Conservation (phyloP, 2,888 invertebrate species). For the Atherix ibis region DNA sequence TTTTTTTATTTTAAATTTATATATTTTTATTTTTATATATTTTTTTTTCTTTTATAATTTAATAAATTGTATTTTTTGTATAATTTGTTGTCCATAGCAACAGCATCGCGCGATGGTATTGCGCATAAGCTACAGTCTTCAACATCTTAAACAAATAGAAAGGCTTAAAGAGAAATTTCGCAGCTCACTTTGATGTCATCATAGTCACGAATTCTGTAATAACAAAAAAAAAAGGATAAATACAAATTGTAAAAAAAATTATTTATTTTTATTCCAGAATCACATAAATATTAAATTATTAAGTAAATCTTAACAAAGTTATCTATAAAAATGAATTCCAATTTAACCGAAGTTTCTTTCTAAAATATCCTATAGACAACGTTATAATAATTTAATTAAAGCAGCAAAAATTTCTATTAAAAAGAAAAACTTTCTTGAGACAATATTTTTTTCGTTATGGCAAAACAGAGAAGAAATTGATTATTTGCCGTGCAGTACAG, state of each 20-base stretch:
- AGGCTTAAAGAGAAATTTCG: slow-evolving; percentile 48
- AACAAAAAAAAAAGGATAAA: slow-evolving; percentile 6
- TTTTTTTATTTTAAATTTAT: slow-evolving; percentile 13
- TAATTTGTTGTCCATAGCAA: slow-evolving; percentile 33
- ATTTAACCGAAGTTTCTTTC: too few relatives aligned
- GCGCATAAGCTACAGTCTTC: slow-evolving; percentile 46
- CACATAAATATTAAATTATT: too few relatives aligned
- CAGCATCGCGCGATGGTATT: slow-evolving; percentile 33
- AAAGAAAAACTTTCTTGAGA: too few relatives aligned
- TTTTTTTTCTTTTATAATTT: slow-evolving; percentile 18
- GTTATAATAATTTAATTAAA: too few relatives aligned
- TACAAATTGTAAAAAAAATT: too few relatives aligned
- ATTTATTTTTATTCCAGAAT: slow-evolving; percentile 3
- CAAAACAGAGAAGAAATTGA: too few relatives aligned
- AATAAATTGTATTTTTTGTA: slow-evolving; percentile 14
- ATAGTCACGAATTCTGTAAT: slow-evolving; percentile 88
- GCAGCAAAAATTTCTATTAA: too few relatives aligned
- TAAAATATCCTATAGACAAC: too few relatives aligned
- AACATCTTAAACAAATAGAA: slow-evolving; percentile 37
- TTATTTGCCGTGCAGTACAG: too few relatives aligned
- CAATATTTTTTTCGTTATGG: too few relatives aligned
- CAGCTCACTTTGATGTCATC: slow-evolving; percentile 97
- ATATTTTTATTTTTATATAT: slow-evolving; percentile 22
- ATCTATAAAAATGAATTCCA: too few relatives aligned
- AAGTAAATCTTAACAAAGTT: too few relatives aligned